Conservation (phyloP, 1,140 invertebrate genomes). For the Globodera rostochiensis region DNA sequence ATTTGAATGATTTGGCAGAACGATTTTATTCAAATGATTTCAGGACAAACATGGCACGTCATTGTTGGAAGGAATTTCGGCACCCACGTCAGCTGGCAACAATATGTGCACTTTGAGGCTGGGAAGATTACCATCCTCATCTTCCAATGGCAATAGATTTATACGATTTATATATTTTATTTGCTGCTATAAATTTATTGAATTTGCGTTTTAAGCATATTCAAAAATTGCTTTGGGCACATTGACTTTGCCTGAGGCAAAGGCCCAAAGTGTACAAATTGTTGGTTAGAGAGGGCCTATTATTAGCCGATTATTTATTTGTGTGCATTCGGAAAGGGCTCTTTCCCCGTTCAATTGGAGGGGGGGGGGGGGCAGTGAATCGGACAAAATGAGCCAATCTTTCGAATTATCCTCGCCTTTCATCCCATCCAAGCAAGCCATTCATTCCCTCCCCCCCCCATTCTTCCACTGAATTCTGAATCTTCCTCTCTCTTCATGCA, state of each 20-base stretch:
- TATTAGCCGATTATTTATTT: not conserved
- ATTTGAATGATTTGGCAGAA: slow-evolving; percentile 1
- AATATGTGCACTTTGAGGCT: slow-evolving; percentile 30
- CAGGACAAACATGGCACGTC: slow-evolving; percentile 36
- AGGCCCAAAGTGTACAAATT: not conserved
- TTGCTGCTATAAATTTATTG: too few species aligned
- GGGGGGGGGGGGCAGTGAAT: too few species aligned
- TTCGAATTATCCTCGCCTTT: not conserved
- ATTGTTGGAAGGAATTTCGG: slow-evolving; percentile 35
- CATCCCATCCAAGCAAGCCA: not conserved
- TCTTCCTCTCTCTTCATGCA: slow-evolving; percentile 7
- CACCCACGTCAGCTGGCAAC: slow-evolving; percentile 31
- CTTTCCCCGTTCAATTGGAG: not conserved
- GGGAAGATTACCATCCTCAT: slow-evolving; percentile 31
- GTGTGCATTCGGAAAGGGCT: too few species aligned
- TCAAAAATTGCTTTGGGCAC: not conserved
- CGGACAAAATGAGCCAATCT: not conserved
- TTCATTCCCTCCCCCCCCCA: not conserved
- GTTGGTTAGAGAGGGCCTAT: not conserved
- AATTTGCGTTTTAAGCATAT: too few species aligned
- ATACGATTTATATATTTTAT: too few species aligned
- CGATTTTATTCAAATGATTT: not conserved
- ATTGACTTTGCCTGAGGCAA: not conserved
- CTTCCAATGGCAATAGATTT: slow-evolving; percentile 24
- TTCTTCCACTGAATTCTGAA: not conserved